Percentiles rank a stretch among this genome's conserved stretches.
phyloP scores from a whole-genome alignment of 2,113 vertebrate species.

The Azemiops feae region DNA sequence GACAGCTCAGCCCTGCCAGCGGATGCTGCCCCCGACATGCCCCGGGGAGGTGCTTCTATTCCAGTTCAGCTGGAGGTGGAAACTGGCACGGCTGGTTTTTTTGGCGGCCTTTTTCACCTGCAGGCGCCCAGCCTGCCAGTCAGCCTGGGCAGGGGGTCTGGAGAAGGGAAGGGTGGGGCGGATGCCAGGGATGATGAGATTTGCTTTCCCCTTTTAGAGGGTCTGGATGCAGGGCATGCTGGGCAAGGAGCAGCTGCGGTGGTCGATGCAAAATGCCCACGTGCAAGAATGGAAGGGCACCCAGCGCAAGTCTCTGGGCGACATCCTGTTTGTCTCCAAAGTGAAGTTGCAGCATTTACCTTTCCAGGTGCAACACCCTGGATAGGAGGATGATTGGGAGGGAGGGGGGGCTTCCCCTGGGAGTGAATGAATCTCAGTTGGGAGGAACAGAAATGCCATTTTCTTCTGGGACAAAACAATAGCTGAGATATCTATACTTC shows the following conservation, averaged over 20 bases:
- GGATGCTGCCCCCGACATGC: too few relatives aligned
- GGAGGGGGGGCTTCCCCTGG: neutral
- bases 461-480: neutral
- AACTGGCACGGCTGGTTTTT: neutral
- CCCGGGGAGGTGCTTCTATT: neutral
- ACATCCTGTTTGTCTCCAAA: constrained; percentile 83
- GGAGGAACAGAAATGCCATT: neutral
- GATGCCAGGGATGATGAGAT: neutral
- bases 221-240: constrained; percentile 24
- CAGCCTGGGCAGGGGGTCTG: neutral
- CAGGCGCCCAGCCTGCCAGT: neutral
- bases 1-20: neutral
- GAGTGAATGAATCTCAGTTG: neutral
- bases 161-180: neutral
- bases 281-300: constrained; percentile 81
- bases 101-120: neutral
- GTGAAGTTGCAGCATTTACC: constrained; percentile 91
- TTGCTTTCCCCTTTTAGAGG: constrained; percentile 34
- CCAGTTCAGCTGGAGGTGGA: neutral
- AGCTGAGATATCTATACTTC: neutral
- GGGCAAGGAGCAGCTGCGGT: constrained; percentile 77
- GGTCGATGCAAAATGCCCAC: constrained; percentile 80
- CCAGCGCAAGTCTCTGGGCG: constrained; percentile 76
- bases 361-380: constrained; percentile 77
- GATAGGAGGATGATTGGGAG: neutral